phyloP scores from a whole-genome alignment of 2,113 vertebrate species.

The Amblyopsis rosae region DNA sequence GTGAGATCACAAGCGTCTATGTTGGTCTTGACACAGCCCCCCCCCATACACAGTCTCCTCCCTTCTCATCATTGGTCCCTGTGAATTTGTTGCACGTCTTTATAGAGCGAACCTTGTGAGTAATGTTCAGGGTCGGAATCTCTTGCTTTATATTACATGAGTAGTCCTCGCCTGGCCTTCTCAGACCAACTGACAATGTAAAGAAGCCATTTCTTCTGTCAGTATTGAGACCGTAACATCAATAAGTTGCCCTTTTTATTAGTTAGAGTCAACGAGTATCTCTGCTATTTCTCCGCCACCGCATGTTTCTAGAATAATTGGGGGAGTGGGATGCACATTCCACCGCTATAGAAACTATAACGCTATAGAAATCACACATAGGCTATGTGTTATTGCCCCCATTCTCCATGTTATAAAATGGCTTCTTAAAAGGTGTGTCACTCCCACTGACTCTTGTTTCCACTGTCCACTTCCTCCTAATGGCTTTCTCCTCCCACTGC shows the following conservation, averaged over 20 bases:
- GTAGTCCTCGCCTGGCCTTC: conserved; percentile 22
- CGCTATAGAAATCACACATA: conserved; percentile 10
- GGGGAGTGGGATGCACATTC: too few species aligned
- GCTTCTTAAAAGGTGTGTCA: conserved; percentile 62
- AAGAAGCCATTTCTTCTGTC: conserved; percentile 29
- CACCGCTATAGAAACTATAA: too few species aligned
- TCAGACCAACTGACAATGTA: conserved; percentile 7
- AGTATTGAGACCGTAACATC: conserved; percentile 32
- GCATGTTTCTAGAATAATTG: conserved; percentile 30
- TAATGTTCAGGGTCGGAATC: conserved; percentile 17
- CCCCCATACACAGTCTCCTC: not conserved
- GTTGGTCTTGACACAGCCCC: conserved; percentile 33
- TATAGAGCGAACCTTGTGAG: conserved; percentile 23
- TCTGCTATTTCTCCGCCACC: conserved; percentile 33
- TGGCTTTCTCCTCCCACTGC: conserved; percentile 51
- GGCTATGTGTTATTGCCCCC: conserved; percentile 47
- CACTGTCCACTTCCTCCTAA: conserved; percentile 70
- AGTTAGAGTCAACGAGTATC: conserved; percentile 39
- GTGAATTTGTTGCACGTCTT: conserved; percentile 31
- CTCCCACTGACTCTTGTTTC: conserved; percentile 62
- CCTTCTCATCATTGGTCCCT: too few species aligned
- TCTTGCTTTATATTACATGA: conserved; percentile 50
- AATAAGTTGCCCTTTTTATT: conserved; percentile 29
- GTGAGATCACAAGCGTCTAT: conserved; percentile 57
- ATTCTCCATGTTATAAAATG: conserved; percentile 62